Evolutionary conservation across 2,888 invertebrate genomes (phyloP), one percentile per base, ranked within the genome.

Genomic region (Synergus gifuensis): DNA sequence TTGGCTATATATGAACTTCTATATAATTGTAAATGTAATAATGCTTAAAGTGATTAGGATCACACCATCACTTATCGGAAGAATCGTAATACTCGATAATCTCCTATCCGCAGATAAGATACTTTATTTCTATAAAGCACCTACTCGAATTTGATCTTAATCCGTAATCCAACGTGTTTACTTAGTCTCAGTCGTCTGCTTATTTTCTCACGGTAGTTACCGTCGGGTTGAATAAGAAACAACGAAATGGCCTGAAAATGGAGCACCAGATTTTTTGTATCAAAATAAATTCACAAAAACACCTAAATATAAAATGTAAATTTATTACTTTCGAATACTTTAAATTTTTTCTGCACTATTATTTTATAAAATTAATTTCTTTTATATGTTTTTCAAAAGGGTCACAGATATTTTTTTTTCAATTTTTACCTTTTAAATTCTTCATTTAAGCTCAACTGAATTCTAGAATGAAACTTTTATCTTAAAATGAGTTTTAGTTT

Each of bases 61-160:
- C 22, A 42, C 0, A 22, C n/a, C 62, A 42, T 40, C 44, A 64
- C 42, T 42, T 64, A 63, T 63, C 16, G 36, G 46, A 7, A 62
- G 14, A 28, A 22, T 28, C 2, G 14, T 62, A 62, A 14, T 62
- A 5, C 22, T 0, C 22, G n/a, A 44, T 46, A 46, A 67, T 67
- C 46, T 16, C 42, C 76, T 49, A 79, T 78, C 81, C 76, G 18
- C 63, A 78, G 80, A 77, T 86, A 87, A 87, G 87, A 88, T 87
- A 88, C 86, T 89, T 88, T 86, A 89, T 90, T 90, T 89, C 88
- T 89, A 86, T 87, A 87, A 88, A 89, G 82, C 83, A 83, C 79
- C 88, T 87, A 88, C 89, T 89, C 86, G 90, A 88, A 91, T 91
- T 91, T 91, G 91, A 91, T 91, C 90, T 88, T 91, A 91, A 91